These are phyloP conservation scores for Chrysemys picta DNA, from an alignment of 2,113 vertebrate genomes.

Conservation along the genomic window DNA sequence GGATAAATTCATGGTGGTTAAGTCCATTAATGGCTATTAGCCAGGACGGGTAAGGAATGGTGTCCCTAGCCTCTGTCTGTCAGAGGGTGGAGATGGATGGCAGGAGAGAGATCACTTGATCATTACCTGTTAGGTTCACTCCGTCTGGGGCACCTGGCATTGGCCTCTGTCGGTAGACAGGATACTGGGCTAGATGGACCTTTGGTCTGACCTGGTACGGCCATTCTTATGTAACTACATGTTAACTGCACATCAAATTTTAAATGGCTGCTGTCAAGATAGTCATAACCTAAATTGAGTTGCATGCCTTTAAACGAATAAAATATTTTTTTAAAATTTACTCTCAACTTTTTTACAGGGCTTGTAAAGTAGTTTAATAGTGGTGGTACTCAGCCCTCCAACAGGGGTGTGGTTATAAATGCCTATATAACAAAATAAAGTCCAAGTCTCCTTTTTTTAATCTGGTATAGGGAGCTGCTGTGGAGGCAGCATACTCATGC, in stretches of 20 bases:
- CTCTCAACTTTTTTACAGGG: background rate
- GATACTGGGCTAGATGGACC: too few relatives aligned
- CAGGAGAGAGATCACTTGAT: too few relatives aligned
- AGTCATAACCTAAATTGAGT: background rate
- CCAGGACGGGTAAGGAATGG: too few relatives aligned
- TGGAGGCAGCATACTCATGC: background rate
- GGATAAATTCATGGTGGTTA: too few relatives aligned
- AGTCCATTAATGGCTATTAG: too few relatives aligned
- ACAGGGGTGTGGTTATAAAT: background rate
- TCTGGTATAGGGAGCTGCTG: background rate
- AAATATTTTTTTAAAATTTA: background rate
- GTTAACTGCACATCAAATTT: background rate
- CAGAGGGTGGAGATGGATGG: too few relatives aligned
- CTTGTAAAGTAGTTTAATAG: background rate
- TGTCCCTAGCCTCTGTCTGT: too few relatives aligned
- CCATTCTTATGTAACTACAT: background rate
- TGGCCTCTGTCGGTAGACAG: too few relatives aligned
- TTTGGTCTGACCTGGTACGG: too few relatives aligned
- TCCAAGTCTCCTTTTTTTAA: background rate
- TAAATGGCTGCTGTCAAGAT: background rate
- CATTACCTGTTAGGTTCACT: too few relatives aligned
- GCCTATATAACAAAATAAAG: background rate
- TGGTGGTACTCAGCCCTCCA: accelerated
- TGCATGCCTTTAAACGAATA: accelerated
- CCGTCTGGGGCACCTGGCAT: too few relatives aligned